Base-by-base conservation (phyloP, 2,888 invertebrate genomes). In the Phasia obesa region DNA sequence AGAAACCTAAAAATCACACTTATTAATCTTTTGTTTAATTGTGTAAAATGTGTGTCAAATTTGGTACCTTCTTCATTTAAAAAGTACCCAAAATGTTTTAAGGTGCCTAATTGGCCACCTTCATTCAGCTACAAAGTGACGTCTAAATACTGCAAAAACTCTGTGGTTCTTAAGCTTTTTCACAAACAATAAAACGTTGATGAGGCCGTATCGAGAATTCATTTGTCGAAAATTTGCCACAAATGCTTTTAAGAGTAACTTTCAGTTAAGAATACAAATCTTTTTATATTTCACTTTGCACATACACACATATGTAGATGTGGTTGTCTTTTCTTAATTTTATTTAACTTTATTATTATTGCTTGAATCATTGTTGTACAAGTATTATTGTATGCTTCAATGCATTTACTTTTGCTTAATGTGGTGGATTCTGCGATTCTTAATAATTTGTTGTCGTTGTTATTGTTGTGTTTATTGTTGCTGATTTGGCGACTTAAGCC, bases 191-290 rank as follows among this genome's bases (percentile, higher is more conserved):
- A 71, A 69, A 76, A 76, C 64, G 78, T 82, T 64, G 73, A 82
- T 81, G 81, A 73, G 65, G 62, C 74, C 77, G 77, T 81, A 76
- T 64, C 77, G 70, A 38, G 53, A 69, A 77, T 84, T 84, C 77
- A 81, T 81, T 84, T 84, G 81, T 81, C 81, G 81, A 81, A 84
- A 77, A 84, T 82, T 84, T 84, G 81, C 79, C 84, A 83, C 79
- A 79, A 83, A 83, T 76, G 75, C 79, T 83, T 80, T 83, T 79
- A 83, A 79, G 79, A 31, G 77, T 49, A 64, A 70, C 47, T 59
- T 80, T 76, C 38, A 59, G 53, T 75, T 70, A 60, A 65, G 60
- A 73, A 62, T 60, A 62, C n/a, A 67, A 69, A 67, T 53, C 9
- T 67, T 57, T 76, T 69, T 73, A 23, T 82, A 73, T 70, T 44